Percentiles rank a stretch among this genome's conserved stretches.
These are phyloP conservation scores for Fringilla coelebs DNA, from an alignment of 2,797 vertebrate species.

Conservation along the genomic window DNA sequence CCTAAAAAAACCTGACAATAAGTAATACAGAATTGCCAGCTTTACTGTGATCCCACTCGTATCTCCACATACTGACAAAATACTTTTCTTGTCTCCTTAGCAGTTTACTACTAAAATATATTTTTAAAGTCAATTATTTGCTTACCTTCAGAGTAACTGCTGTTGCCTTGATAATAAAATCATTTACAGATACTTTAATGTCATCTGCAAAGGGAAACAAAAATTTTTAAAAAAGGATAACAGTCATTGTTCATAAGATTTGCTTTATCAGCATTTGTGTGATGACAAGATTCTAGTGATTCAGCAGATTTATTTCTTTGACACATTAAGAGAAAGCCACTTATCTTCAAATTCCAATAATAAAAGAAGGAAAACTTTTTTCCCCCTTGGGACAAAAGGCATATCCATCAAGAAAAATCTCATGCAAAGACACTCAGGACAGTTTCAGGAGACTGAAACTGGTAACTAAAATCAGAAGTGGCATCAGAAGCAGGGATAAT, in stretches of 20 bases:
- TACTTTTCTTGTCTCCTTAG: background rate
- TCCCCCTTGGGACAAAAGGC: background rate
- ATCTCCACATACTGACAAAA: background rate
- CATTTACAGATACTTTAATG: constrained; percentile 94
- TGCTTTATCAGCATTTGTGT: background rate
- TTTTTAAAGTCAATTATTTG: constrained; percentile 15
- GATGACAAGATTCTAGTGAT: background rate
- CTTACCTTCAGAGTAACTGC: constrained; percentile 93
- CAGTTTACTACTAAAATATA: background rate
- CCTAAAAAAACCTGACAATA: background rate
- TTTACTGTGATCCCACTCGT: background rate
- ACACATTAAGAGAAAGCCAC: background rate
- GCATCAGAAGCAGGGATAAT: background rate
- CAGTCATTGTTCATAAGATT: background rate
- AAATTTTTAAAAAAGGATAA: background rate
- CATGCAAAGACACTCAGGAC: background rate
- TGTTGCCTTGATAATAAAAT: constrained; percentile 95
- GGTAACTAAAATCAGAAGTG: background rate
- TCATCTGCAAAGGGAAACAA: constrained; percentile 82
- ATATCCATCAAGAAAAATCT: background rate
- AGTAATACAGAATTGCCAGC: background rate
- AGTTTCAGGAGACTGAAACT: background rate
- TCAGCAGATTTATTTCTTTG: background rate
- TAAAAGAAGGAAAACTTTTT: background rate
- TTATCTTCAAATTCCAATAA: background rate